These are phyloP conservation scores for Pseudochaenichthys georgianus DNA, from an alignment of 2,797 vertebrate genomes.

Conservation along the genomic window DNA sequence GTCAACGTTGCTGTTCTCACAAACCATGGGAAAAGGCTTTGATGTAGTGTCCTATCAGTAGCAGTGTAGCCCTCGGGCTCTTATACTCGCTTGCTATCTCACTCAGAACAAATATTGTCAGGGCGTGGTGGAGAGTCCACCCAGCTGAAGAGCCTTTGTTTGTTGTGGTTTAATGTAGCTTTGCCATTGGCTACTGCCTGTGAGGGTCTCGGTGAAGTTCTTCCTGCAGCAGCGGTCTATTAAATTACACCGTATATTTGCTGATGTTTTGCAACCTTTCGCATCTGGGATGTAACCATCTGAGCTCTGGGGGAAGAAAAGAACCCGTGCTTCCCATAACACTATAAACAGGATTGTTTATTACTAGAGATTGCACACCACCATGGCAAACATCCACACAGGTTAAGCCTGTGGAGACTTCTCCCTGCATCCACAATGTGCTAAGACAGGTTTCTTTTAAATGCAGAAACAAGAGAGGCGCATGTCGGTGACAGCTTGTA, in stretches of 20 bases:
- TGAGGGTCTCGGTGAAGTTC: slow-evolving; percentile 59
- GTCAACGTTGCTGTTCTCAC: slow-evolving; percentile 49
- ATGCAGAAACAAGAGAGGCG: not conserved
- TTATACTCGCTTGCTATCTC: slow-evolving; percentile 50
- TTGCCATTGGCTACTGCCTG: slow-evolving; percentile 72
- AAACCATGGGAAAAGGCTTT: slow-evolving; percentile 55
- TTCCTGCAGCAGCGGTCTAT: slow-evolving; percentile 53
- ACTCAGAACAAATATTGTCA: slow-evolving; percentile 74
- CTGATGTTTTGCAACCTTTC: slow-evolving; percentile 53
- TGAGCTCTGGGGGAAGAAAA: slow-evolving; percentile 50
- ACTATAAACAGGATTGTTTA: slow-evolving; percentile 17
- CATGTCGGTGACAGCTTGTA: slow-evolving; percentile 16
- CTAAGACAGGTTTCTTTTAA: slow-evolving; percentile 11
- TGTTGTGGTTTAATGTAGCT: slow-evolving; percentile 75
- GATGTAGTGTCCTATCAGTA: slow-evolving; percentile 66
- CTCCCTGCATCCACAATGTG: not conserved
- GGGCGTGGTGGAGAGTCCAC: slow-evolving; percentile 77
- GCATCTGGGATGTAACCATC: slow-evolving; percentile 49
- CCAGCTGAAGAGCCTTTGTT: slow-evolving; percentile 72
- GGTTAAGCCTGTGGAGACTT: slow-evolving; percentile 41
- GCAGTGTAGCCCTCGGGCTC: slow-evolving; percentile 53
- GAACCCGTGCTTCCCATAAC: slow-evolving; percentile 46
- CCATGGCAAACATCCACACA: slow-evolving; percentile 43
- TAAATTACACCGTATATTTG: slow-evolving; percentile 52
- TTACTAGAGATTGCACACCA: slow-evolving; percentile 66